Base-by-base conservation (phyloP, 2,888 invertebrate genomes). In the Eueremaeus valkanovi region DNA sequence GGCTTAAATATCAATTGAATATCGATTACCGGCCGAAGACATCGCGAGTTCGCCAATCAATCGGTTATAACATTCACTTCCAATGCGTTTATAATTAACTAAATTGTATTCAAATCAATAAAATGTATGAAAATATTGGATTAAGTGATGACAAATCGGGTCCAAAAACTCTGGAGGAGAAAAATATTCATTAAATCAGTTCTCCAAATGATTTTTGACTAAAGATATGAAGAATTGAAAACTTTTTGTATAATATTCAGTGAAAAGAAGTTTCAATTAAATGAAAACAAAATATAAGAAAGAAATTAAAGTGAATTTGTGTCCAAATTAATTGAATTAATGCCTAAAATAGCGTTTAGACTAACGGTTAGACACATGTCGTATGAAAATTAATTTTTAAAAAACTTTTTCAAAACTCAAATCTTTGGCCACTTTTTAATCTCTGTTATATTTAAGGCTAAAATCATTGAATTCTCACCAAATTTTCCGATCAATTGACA, bases 371-470 rank as follows among this genome's bases (percentile, higher is more conserved):
- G 63, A 66, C 63, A 66, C 63, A 66, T 40, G 63, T 33, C 33
- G n/a, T 58, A n/a, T 27, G 27, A 24, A 27, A 58, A 58, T 21
- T 58, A 16, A 36, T 66, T 36, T 40, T 8, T 16, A 31, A 5
- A 66, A 66, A 66, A 66, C 63, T 66, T 66, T 66, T 66, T 33
- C 9, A 66, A 66, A 66, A n/a, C 24, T 24, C n/a, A n/a, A 31
- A 18, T 33, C 31, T 33, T 33, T 31, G 31, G n/a, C n/a, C 18
- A 31, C n/a, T n/a, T n/a, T n/a, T n/a, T n/a, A n/a, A n/a, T n/a
- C n/a, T n/a, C n/a, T n/a, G n/a, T n/a, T n/a, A n/a, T n/a, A n/a
- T n/a, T n/a, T n/a, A n/a, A n/a, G n/a, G n/a, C n/a, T n/a, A 45
- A 45, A 45, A 45, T 16, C 45, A 58, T 16, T 18, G 16, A 31